A percentile compares a stretch with the other conserved stretches of the same genome.
These are phyloP conservation scores for Drosophila mauritiana DNA, from an alignment of 1,140 invertebrate species.

Conservation along the genomic window DNA sequence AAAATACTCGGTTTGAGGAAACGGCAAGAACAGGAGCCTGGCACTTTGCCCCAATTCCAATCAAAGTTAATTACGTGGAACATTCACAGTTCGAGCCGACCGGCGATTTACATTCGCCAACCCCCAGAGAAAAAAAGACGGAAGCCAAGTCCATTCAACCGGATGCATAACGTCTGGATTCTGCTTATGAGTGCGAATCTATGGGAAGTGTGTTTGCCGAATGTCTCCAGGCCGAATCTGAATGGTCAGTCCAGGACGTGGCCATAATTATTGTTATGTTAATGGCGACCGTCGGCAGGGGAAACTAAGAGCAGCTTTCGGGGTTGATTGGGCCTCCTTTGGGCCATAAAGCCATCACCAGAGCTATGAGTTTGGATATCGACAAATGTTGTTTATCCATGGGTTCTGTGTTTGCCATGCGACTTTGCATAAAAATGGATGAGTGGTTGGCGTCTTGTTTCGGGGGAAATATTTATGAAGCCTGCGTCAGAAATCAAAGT, in stretches of 20 bases:
- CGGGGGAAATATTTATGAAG: slow-evolving; percentile 26
- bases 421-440: slow-evolving; percentile 77
- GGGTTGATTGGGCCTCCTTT: slow-evolving; percentile 40
- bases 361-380: slow-evolving; percentile 13
- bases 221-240: slow-evolving; percentile 43
- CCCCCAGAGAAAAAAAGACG: slow-evolving; percentile 13
- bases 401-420: slow-evolving; percentile 60
- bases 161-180: slow-evolving; percentile 74
- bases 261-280: slow-evolving; percentile 81
- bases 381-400: slow-evolving; percentile 60
- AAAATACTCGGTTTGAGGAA: background rate
- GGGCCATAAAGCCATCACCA: slow-evolving; percentile 41
- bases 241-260: slow-evolving; percentile 57
- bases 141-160: slow-evolving; percentile 70
- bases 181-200: slow-evolving; percentile 74
- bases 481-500: slow-evolving; percentile 23
- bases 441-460: background rate
- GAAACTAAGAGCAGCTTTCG: slow-evolving; percentile 18
- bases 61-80: slow-evolving; percentile 76
- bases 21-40: slow-evolving; percentile 48
- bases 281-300: slow-evolving; percentile 40
- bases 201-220: slow-evolving; percentile 49
- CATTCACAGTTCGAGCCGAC: slow-evolving; percentile 23
- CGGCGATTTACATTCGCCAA: slow-evolving; percentile 48
- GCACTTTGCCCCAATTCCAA: slow-evolving; percentile 66